These are phyloP conservation scores for Rhizomys pruinosus DNA, from an alignment of 2,113 vertebrate species.

Conservation along the genomic window DNA sequence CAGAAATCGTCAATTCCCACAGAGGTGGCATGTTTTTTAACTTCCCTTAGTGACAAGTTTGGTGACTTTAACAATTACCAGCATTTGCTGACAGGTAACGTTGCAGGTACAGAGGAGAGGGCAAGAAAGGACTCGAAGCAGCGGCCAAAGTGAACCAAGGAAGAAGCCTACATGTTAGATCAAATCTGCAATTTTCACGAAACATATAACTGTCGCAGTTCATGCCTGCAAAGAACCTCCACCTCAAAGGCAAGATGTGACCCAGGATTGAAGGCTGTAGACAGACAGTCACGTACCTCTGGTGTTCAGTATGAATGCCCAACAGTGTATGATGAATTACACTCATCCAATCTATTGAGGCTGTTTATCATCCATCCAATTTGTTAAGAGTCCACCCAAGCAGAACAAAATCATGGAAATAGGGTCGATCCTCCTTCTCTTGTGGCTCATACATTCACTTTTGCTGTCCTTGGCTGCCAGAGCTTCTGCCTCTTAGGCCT, in stretches of 20 bases:
- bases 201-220: background rate
- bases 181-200: background rate
- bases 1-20: background rate
- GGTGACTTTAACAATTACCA: conserved; percentile 35
- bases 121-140: background rate
- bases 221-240: background rate
- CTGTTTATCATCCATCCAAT: background rate
- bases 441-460: background rate
- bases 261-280: background rate
- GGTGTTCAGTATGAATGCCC: background rate
- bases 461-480: background rate
- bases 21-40: background rate
- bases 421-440: background rate
- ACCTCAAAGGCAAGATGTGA: background rate
- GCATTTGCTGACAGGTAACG: conserved; percentile 24
- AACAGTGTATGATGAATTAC: background rate
- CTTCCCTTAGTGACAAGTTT: background rate
- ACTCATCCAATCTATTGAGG: background rate
- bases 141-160: background rate
- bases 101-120: background rate
- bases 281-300: background rate
- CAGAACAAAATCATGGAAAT: background rate
- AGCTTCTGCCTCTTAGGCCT: background rate
- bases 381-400: background rate
- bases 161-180: background rate